A percentile compares a stretch with the other conserved stretches of the same genome.
Conservation (phyloP, 2,113 vertebrate species). For the Oreocharis arfaki region DNA sequence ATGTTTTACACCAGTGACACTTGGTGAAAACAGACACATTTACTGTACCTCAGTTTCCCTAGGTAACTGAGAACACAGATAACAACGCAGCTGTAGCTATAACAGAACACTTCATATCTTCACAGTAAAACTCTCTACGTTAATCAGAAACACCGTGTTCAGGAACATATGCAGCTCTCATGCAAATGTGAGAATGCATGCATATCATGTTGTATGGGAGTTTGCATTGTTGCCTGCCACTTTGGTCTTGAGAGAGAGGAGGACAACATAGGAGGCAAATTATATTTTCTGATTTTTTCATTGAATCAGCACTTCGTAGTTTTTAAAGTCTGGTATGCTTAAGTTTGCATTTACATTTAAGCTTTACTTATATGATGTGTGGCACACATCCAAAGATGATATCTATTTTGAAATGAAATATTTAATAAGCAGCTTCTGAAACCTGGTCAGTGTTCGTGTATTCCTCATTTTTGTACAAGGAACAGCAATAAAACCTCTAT, state of each 20-base stretch:
- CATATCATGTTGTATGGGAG: background rate
- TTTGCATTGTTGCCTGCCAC: background rate
- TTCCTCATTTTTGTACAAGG: background rate
- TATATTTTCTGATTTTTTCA: background rate
- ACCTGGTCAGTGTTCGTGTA: background rate
- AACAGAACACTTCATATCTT: accelerated
- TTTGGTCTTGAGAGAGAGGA: background rate
- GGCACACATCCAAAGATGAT: background rate
- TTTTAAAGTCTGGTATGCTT: background rate
- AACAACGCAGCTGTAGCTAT: background rate
- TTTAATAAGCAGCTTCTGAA: background rate
- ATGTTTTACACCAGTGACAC: background rate
- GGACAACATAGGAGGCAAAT: accelerated
- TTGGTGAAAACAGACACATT: background rate
- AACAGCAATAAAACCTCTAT: background rate
- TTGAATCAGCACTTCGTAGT: background rate
- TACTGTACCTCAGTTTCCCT: background rate
- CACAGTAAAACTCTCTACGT: background rate
- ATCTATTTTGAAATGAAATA: background rate
- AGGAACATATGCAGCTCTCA: background rate
- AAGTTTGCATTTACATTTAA: background rate
- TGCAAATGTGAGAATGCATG: background rate
- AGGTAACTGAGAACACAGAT: background rate
- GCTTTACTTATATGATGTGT: background rate
- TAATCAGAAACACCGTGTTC: background rate